Conservation (phyloP, 2,113 vertebrate genomes). For the Pleuronectes platessa region DNA sequence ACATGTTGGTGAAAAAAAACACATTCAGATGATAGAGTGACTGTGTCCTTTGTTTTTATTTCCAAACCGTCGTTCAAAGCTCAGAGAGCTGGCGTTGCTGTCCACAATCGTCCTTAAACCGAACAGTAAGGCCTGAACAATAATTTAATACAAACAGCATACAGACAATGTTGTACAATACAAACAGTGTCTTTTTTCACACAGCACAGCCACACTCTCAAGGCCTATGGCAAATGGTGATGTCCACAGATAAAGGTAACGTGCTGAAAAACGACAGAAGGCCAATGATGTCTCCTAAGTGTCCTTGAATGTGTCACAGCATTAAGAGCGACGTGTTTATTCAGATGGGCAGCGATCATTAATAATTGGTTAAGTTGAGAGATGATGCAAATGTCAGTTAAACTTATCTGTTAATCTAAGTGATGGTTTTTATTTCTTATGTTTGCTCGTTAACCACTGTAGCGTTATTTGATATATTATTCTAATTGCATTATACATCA, state of each 20-base stretch:
- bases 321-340: not conserved
- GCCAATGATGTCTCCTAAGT: constrained; percentile 4
- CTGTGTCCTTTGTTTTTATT: constrained; percentile 54
- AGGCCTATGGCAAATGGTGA: constrained; percentile 14
- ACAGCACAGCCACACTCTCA: constrained; percentile 24
- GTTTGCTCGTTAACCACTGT: constrained; percentile 18
- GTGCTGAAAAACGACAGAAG: constrained; percentile 41
- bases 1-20: not conserved
- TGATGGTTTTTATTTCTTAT: constrained; percentile 3
- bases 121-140: constrained; percentile 56
- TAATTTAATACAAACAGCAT: constrained; percentile 20
- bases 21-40: not conserved
- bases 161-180: constrained; percentile 13
- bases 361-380: constrained; percentile 10
- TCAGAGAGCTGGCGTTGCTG: constrained; percentile 9
- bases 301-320: constrained; percentile 9
- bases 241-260: constrained; percentile 38
- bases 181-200: constrained; percentile 8
- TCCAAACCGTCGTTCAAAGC: constrained; percentile 23
- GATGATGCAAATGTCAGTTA: constrained; percentile 7
- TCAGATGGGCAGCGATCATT: not conserved
- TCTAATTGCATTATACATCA: constrained; percentile 11
- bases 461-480: constrained; percentile 2
- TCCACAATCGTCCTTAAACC: constrained; percentile 21
- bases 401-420: constrained; percentile 31